These are phyloP conservation scores for Delia radicum DNA, from an alignment of 1,140 invertebrate species.

Conservation along the genomic window DNA sequence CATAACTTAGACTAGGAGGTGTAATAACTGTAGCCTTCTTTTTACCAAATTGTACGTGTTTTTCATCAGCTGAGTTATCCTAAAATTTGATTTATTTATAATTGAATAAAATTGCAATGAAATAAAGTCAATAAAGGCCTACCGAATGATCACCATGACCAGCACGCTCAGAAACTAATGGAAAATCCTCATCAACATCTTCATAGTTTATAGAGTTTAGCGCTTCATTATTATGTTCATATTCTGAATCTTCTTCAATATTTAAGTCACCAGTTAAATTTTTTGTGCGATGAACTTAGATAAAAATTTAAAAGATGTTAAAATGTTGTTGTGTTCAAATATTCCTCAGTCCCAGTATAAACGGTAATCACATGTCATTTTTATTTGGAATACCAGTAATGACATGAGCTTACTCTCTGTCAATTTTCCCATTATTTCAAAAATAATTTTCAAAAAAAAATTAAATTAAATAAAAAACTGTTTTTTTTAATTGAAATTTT, in stretches of 20 bases:
- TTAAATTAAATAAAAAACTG: too few species aligned
- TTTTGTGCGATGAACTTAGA: conserved; percentile 33
- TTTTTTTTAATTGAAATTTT: too few species aligned
- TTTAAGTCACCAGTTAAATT: conserved; percentile 41
- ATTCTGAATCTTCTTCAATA: conserved; percentile 52
- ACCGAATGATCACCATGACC: conserved; percentile 53
- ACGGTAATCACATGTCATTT: too few species aligned
- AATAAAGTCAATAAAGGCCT: conserved; percentile 4
- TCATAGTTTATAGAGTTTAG: conserved; percentile 55
- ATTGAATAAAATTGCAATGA: not conserved
- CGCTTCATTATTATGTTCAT: conserved; percentile 49
- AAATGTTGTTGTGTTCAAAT: too few species aligned
- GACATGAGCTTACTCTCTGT: too few species aligned
- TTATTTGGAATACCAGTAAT: too few species aligned
- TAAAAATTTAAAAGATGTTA: too few species aligned
- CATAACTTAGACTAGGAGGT: conserved; percentile 46
- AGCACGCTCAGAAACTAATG: conserved; percentile 51
- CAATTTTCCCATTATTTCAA: too few species aligned
- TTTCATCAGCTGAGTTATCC: conserved; percentile 52
- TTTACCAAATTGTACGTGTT: conserved; percentile 52
- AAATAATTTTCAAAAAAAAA: too few species aligned
- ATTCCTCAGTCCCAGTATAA: too few species aligned
- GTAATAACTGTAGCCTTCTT: conserved; percentile 50
- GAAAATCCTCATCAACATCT: conserved; percentile 57
- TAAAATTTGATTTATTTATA: not conserved